Percentiles rank a stretch among this genome's conserved stretches.
Conservation (phyloP, 2,797 vertebrate species). For the Naso thynnoides region DNA sequence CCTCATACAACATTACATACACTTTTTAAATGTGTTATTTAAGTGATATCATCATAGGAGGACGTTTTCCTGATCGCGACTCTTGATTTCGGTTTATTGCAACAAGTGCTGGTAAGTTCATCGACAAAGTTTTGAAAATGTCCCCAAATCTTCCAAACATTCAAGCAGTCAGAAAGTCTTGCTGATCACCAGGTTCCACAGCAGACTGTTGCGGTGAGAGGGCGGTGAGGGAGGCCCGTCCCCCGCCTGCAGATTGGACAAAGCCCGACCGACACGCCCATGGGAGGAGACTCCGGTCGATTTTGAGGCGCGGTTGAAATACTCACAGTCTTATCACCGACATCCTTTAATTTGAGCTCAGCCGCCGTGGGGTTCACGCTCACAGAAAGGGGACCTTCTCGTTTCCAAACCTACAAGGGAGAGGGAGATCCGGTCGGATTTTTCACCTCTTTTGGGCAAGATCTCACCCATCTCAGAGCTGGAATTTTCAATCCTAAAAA, state of each 20-base stretch:
- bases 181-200: constrained; percentile 16
- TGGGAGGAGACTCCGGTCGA: constrained; percentile 78
- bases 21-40: neutral
- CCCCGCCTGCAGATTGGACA: constrained; percentile 71
- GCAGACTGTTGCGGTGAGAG: constrained; percentile 49
- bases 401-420: constrained; percentile 34
- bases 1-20: neutral
- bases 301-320: constrained; percentile 83
- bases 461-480: constrained; percentile 53
- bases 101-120: constrained; percentile 22
- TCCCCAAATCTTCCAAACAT: constrained; percentile 24
- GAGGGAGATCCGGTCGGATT: constrained; percentile 66
- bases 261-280: constrained; percentile 64
- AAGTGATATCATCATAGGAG: rapidly evolving
- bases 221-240: constrained; percentile 35
- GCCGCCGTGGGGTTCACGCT: constrained; percentile 64
- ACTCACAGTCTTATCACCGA: constrained; percentile 72
- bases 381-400: constrained; percentile 43
- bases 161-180: constrained; percentile 14
- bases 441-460: constrained; percentile 50
- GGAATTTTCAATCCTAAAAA: constrained; percentile 73
- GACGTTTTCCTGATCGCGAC: neutral
- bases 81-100: neutral
- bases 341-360: constrained; percentile 81
- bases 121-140: constrained; percentile 14